phyloP scores from a whole-genome alignment of 2,888 invertebrate species.

The Uloborus plumipes region DNA sequence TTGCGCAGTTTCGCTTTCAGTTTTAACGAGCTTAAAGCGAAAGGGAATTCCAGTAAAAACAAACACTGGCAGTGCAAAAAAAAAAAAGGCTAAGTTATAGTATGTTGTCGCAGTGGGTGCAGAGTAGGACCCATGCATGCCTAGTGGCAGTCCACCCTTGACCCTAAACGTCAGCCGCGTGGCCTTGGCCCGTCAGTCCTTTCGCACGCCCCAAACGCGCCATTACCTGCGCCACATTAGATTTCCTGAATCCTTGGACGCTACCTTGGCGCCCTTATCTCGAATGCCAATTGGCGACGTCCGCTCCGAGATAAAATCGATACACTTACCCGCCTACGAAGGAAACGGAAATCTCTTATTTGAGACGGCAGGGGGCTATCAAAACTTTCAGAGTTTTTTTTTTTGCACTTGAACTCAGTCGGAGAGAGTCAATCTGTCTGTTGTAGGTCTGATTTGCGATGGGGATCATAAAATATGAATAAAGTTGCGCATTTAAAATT shows the following conservation, averaged over 20 bases:
- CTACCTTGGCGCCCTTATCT: background rate
- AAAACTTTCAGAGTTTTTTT: no score
- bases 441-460: no score
- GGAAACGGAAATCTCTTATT: background rate
- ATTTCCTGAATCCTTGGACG: slow-evolving; percentile 28
- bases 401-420: no score
- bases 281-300: background rate
- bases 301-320: background rate
- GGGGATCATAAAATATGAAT: no score
- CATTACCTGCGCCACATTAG: slow-evolving; percentile 50
- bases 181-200: slow-evolving; percentile 62
- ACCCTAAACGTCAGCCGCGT: slow-evolving; percentile 38
- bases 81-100: background rate
- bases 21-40: slow-evolving; percentile 4
- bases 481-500: no score
- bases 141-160: slow-evolving; percentile 63
- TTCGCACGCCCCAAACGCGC: slow-evolving; percentile 57
- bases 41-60: slow-evolving; percentile 36
- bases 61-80: background rate
- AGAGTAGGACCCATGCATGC: slow-evolving; percentile 32
- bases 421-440: no score
- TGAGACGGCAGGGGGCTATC: no score
- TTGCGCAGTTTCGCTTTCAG: no score
- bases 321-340: slow-evolving; percentile 1
- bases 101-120: no score